Percentiles rank a stretch among this genome's conserved stretches.
Evolutionary conservation across 2,113 vertebrate species (phyloP).

Genomic region (Xiphophorus hellerii): DNA sequence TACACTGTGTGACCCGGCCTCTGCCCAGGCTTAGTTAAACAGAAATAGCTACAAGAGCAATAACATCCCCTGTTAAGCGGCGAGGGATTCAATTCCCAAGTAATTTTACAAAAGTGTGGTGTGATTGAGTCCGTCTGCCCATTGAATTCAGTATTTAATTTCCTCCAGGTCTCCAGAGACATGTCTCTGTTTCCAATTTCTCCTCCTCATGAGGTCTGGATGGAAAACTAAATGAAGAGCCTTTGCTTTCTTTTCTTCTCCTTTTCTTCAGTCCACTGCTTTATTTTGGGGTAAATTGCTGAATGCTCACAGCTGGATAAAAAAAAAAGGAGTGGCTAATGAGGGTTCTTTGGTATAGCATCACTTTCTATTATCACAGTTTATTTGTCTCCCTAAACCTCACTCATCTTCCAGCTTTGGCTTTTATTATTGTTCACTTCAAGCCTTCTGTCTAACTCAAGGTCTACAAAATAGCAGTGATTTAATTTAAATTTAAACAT

Average conservation of each 20-base stretch:
- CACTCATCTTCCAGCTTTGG: conserved; percentile 22
- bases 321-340: conserved; percentile 45
- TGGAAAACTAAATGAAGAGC: conserved; percentile 52
- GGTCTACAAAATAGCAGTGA: neutral
- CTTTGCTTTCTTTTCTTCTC: conserved; percentile 27
- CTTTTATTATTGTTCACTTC: conserved; percentile 2
- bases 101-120: conserved; percentile 66
- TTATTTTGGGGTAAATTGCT: conserved; percentile 42
- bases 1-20: conserved; percentile 14
- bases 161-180: conserved; percentile 67
- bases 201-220: conserved; percentile 61
- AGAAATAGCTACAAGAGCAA: conserved; percentile 68
- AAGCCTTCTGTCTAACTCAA: neutral
- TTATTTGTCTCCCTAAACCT: conserved; percentile 2
- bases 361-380: conserved; percentile 40
- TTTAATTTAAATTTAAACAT: neutral
- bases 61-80: conserved; percentile 62
- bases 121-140: conserved; percentile 68
- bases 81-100: conserved; percentile 68
- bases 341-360: conserved; percentile 35
- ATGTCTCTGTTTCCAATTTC: conserved; percentile 70
- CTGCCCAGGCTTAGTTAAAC: conserved; percentile 54
- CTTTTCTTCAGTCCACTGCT: conserved; percentile 24
- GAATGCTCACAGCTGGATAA: conserved; percentile 31
- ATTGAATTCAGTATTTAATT: conserved; percentile 74